Percentiles rank a stretch among this genome's conserved stretches.
These are phyloP conservation scores for Adrianichthys oophorus DNA, from an alignment of 2,797 vertebrate genomes.

Conservation along the genomic window DNA sequence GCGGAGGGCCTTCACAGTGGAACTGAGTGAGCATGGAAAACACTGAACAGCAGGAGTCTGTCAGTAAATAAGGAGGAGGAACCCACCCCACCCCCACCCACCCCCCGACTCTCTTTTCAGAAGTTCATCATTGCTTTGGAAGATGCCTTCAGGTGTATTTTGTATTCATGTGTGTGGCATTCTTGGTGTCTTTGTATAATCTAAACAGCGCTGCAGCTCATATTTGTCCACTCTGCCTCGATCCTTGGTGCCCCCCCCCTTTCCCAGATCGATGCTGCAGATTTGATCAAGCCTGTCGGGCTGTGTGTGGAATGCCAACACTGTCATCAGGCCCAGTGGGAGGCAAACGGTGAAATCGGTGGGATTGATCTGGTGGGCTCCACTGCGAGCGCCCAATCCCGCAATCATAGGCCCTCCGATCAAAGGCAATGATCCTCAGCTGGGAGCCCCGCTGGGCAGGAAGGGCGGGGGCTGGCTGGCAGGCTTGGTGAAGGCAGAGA, in stretches of 20 bases:
- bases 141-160: background rate
- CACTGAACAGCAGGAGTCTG: conserved; percentile 35
- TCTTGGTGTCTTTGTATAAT: conserved; percentile 21
- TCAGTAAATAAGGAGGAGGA: background rate
- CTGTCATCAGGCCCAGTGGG: conserved; percentile 82
- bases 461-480: conserved; percentile 18
- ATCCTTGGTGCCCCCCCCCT: conserved; percentile 40
- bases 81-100: no score
- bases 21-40: conserved; percentile 51
- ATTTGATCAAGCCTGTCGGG: conserved; percentile 77
- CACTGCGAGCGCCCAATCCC: conserved; percentile 58
- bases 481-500: conserved; percentile 28
- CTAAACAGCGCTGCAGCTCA: conserved; percentile 29
- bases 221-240: conserved; percentile 46
- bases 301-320: conserved; percentile 81
- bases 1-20: background rate
- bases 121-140: conserved; percentile 11
- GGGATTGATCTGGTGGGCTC: conserved; percentile 78
- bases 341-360: conserved; percentile 77
- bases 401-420: conserved; percentile 75
- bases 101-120: conserved; percentile 9
- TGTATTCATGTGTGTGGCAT: conserved; percentile 17
- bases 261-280: conserved; percentile 72
- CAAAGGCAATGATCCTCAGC: conserved; percentile 79
- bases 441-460: conserved; percentile 63